Percentiles rank a stretch among this genome's conserved stretches.
These are phyloP conservation scores for Ophraella communa DNA, from an alignment of 2,888 invertebrate species.

Conservation along the genomic window DNA sequence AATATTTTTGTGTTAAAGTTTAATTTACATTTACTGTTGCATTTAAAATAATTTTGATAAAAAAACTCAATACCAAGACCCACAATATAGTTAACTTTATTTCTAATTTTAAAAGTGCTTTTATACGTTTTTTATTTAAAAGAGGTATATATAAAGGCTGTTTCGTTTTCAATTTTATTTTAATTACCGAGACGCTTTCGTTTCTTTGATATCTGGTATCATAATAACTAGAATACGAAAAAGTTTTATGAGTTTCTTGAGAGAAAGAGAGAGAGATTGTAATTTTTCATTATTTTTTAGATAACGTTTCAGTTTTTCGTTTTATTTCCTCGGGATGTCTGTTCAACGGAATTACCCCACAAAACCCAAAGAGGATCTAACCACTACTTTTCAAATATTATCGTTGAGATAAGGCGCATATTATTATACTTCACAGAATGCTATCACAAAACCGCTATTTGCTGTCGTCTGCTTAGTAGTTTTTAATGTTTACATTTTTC, in stretches of 20 bases:
- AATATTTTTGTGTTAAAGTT: too few relatives aligned
- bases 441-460: conserved; percentile 2
- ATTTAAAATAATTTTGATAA: too few relatives aligned
- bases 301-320: conserved; percentile 22
- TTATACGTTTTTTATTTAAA: too few relatives aligned
- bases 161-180: conserved; percentile 22
- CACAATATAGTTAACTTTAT: too few relatives aligned
- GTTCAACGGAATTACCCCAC: conserved; percentile 23
- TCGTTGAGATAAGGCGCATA: conserved; percentile 18
- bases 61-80: too few relatives aligned
- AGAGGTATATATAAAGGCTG: too few relatives aligned
- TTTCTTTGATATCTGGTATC: conserved; percentile 25
- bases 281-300: conserved; percentile 25
- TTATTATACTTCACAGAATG: conserved; percentile 12
- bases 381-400: conserved; percentile 23
- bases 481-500: not conserved
- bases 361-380: conserved; percentile 1
- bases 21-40: too few relatives aligned
- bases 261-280: conserved; percentile 15
- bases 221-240: conserved; percentile 21
- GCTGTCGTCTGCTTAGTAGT: not conserved
- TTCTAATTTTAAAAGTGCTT: too few relatives aligned
- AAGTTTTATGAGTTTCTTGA: conserved; percentile 26
- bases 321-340: conserved; percentile 19
- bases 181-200: conserved; percentile 24